phyloP scores from a whole-genome alignment of 2,113 vertebrate genomes.

The Harpagus bidentatus region DNA sequence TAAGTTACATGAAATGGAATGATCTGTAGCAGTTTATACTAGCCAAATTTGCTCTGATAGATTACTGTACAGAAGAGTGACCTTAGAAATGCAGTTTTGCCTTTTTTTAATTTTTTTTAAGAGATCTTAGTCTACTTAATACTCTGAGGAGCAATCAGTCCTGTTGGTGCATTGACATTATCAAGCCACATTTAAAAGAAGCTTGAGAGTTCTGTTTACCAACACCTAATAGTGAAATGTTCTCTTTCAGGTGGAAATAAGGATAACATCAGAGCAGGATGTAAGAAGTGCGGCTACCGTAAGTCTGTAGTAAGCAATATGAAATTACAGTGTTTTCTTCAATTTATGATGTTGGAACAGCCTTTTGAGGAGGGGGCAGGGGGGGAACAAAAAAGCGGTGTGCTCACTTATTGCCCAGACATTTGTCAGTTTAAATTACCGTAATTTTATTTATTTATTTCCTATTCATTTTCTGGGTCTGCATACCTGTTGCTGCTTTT shows the following conservation, averaged over 20 bases:
- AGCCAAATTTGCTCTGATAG: not conserved
- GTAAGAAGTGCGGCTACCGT: conserved; percentile 99
- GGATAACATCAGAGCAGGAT: conserved; percentile 95
- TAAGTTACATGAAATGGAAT: not conserved
- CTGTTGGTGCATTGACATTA: not conserved
- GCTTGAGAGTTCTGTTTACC: not conserved
- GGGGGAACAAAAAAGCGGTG: not conserved
- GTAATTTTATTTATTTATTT: not conserved
- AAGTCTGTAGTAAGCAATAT: conserved; percentile 72
- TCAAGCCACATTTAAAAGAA: not conserved
- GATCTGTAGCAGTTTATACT: not conserved
- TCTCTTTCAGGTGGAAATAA: conserved; percentile 89
- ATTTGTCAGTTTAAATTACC: not conserved
- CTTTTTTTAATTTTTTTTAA: not conserved
- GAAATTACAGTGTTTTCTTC: not conserved
- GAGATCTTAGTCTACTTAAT: not conserved
- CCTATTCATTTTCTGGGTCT: not conserved
- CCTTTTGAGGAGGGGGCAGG: not conserved
- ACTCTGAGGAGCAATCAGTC: not conserved
- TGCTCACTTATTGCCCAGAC: not conserved
- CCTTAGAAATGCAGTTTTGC: not conserved
- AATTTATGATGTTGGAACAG: not conserved
- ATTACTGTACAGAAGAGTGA: not conserved
- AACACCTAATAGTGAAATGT: not conserved
- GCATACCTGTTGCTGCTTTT: not conserved